Evolutionary conservation across 2,113 vertebrate genomes (phyloP), one percentile per base, ranked within the genome.

Genomic region (Lycocorax pyrrhopterus): DNA sequence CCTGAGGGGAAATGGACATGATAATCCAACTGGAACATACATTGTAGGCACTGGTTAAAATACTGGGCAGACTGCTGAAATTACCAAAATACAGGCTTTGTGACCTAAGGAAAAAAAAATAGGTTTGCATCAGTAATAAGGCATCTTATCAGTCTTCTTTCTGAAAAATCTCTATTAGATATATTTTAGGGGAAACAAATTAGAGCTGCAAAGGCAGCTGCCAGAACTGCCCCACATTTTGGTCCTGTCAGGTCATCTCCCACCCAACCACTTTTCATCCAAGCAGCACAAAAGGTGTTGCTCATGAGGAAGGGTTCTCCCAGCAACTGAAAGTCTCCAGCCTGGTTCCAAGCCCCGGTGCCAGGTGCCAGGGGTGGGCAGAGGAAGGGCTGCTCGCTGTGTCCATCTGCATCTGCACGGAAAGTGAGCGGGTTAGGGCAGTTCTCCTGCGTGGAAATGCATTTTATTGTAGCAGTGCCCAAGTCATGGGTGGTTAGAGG

Each of bases 381-480:
- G 83, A 55, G 83, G 55, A 49, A 16, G 1, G 5, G n/a, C 62
- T 68, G 43, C 72, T 92, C 16, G 0, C 43, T 33, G 37, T 25
- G 41, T 19, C 41, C 75, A 2, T 30, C 91, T 82, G 60, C 4
- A 1, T 23, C 69, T 62, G 55, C 11, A 2, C 10, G 15, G 26
- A 52, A 47, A 39, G 39, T 12, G 41, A 59, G 10, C 5, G 43
- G 39, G n/a, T 19, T 9, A 15, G 43, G 58, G 52, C 30, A 52
- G 59, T 12, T 83, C 30, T 68, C 15, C n/a, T 0, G 0, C 13
- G 21, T 16, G 43, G 35, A 81, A 94, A 74, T 0, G 1, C 30
- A 7, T n/a, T 43, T 76, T 75, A 26, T 30, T 66, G 20, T 8
- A 64, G 59, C 18, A 16, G 12, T 47, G 56, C 17, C 47, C 82